Percentiles rank a stretch among this genome's conserved stretches.
Conservation (phyloP, 2,113 vertebrate species). For the Nesospiza acunhae region DNA sequence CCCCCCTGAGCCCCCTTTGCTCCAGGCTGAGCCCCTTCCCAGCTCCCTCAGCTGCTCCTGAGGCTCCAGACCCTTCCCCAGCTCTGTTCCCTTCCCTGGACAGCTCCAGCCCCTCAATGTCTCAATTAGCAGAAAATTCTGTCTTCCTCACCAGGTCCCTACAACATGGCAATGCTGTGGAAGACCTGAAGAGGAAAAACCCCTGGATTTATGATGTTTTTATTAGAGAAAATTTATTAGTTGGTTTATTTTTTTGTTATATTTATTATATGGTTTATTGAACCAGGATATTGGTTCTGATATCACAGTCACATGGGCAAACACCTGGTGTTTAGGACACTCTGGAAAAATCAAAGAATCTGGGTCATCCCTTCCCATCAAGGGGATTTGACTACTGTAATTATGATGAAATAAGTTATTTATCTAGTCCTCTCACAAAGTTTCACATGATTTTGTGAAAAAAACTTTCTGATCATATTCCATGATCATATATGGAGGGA, state of each 20-base stretch:
- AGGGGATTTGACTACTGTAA: neutral
- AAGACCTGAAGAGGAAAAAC: neutral
- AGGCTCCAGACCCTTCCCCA: neutral
- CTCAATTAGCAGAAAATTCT: neutral
- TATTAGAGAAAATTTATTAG: neutral
- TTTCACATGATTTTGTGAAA: neutral
- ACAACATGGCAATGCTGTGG: neutral
- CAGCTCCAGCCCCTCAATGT: neutral
- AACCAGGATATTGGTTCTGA: neutral
- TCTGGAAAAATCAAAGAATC: neutral
- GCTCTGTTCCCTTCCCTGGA: rapidly evolving
- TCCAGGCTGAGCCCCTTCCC: neutral
- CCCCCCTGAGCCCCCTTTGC: neutral
- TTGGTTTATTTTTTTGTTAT: neutral
- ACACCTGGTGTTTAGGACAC: neutral
- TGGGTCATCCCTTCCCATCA: neutral
- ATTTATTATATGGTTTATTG: neutral
- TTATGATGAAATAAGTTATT: neutral
- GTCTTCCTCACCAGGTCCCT: neutral
- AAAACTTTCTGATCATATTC: neutral
- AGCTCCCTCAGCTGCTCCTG: rapidly evolving
- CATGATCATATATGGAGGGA: rapidly evolving
- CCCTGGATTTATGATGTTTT: neutral
- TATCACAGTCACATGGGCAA: neutral
- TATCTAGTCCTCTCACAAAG: neutral